Base-by-base conservation (phyloP, 2,888 invertebrate genomes). In the Drosophila sordidapex region DNA sequence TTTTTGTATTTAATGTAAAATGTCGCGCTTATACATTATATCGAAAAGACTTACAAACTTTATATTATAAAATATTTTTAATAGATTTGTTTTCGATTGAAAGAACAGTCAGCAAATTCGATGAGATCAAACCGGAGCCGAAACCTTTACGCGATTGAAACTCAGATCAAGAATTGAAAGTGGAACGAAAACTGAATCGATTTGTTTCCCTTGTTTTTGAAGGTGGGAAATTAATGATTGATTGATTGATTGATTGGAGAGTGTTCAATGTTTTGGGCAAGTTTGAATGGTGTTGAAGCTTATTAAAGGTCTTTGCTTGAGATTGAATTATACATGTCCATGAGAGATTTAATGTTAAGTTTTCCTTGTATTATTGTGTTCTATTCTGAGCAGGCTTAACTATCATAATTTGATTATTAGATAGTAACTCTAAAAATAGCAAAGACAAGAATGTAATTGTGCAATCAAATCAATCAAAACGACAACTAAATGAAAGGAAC, bases 401-500 rank as follows among this genome's bases (percentile, higher is more conserved):
- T 4, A 13, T 1, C 11, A 6, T 1, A n/a, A 43, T 0, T 36
- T 7, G 15, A 21, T 4, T 15, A 15, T 46, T 25, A 4, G 7
- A 8, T 4, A n/a, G 10, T 38, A 18, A 4, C 10, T 38, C 10
- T 38, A 18, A n/a, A 38, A 38, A 18, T 0, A 2, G 38, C 8
- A 38, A 10, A 0, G 0, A 21, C 1, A 21, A 5, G 5, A 43
- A 5, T n/a, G 1, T n/a, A 2, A 0, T 5, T 21, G 11, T 18
- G 1, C 18, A 7, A 38, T 38, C 18, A 38, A n/a, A n/a, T n/a
- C 38, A 40, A 40, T 40, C 11, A 43, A 43, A 21, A 11, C 0
- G 4, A 8, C 7, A 15, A 21, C 1, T 4, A 21, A 21, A 8
- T 46, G 4, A 21, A 46, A 21, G 3, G 4, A 21, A 13, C 13